phyloP scores from a whole-genome alignment of 2,113 vertebrate genomes.

The Jacana jacana region DNA sequence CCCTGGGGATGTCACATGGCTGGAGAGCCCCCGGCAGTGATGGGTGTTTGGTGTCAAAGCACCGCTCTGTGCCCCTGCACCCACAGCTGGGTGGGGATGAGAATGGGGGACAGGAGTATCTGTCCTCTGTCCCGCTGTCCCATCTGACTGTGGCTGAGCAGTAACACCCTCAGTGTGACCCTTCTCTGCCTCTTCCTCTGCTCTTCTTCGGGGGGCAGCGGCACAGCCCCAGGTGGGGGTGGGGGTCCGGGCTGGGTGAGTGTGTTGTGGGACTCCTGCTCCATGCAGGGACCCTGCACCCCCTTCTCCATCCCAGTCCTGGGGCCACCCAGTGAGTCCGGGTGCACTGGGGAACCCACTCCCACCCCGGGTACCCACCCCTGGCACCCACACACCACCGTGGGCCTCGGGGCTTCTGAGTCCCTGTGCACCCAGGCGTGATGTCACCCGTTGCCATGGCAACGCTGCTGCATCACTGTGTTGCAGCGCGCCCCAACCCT shows the following conservation, averaged over 20 bases:
- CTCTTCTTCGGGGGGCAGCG: rapidly evolving
- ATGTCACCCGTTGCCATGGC: slow-evolving; percentile 69
- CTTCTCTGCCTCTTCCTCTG: background rate
- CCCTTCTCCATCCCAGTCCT: background rate
- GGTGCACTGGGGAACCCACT: background rate
- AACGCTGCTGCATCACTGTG: slow-evolving; percentile 42
- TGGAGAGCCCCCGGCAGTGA: rapidly evolving
- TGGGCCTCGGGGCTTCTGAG: background rate
- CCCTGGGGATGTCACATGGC: background rate
- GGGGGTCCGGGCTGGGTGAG: background rate
- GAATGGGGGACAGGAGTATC: background rate
- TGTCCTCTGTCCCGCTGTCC: background rate
- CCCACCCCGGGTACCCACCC: background rate
- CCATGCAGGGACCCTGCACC: background rate
- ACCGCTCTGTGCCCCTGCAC: rapidly evolving
- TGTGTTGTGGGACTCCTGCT: background rate
- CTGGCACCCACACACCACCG: background rate
- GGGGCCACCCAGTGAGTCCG: background rate
- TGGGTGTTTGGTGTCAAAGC: background rate
- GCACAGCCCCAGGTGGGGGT: rapidly evolving
- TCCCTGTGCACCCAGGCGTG: slow-evolving; percentile 43
- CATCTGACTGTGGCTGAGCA: background rate
- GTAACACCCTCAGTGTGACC: background rate
- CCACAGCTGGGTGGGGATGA: background rate
- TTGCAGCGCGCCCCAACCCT: background rate